These are phyloP conservation scores for Ptychobarbus kaznakovi DNA, from an alignment of 2,797 vertebrate genomes.

Conservation along the genomic window DNA sequence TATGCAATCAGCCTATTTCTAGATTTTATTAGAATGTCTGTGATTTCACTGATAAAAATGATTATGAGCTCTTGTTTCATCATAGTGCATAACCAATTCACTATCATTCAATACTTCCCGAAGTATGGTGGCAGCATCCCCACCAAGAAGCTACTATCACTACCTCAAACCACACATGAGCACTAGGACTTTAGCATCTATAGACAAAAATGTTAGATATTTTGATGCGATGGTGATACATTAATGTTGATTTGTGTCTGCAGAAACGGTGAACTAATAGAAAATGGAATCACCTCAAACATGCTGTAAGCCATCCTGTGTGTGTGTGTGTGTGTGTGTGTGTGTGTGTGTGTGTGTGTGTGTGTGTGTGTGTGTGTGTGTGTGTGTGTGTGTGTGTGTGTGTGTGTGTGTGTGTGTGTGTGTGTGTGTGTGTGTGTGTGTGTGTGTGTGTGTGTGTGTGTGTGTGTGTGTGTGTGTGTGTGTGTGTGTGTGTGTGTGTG, in stretches of 20 bases:
- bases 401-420: neutral
- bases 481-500: neutral
- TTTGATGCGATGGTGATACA: neutral
- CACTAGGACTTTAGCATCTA: neutral
- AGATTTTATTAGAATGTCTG: neutral
- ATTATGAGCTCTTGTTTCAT: neutral
- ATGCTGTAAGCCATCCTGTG: constrained; percentile 47
- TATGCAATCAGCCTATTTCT: neutral
- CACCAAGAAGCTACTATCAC: neutral
- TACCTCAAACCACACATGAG: neutral
- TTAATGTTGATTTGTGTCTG: constrained; percentile 10
- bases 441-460: neutral
- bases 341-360: neutral
- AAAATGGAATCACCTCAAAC: constrained; percentile 55
- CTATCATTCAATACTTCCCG: neutral
- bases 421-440: neutral
- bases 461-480: neutral
- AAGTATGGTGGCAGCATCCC: neutral
- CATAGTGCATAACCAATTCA: neutral
- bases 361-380: neutral
- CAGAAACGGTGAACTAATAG: constrained; percentile 34
- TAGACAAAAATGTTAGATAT: neutral
- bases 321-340: neutral
- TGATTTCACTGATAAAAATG: neutral
- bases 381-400: neutral